Evolutionary conservation across 1,140 invertebrate genomes (phyloP).

Genomic region (Papilio aristodemus): DNA sequence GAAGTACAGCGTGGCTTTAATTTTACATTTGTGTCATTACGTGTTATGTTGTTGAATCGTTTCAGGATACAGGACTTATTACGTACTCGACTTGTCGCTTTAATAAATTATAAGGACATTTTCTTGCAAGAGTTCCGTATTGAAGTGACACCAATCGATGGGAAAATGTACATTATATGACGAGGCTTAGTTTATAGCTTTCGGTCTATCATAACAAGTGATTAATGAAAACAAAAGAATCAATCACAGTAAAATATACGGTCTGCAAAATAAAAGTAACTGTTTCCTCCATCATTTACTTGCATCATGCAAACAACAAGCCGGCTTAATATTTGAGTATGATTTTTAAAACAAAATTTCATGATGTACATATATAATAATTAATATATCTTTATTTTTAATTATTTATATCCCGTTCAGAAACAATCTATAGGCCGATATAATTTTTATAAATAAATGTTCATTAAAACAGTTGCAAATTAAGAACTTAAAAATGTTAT

Average conservation of each 20-base stretch:
- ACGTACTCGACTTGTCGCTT: background rate
- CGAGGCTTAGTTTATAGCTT: background rate
- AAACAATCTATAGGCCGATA: too few species aligned
- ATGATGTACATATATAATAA: too few species aligned
- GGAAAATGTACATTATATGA: background rate
- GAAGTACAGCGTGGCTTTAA: conserved; percentile 41
- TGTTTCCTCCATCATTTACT: too few species aligned
- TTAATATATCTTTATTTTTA: too few species aligned
- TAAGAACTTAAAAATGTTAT: conserved; percentile 1
- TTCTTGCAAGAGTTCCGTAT: conserved; percentile 12
- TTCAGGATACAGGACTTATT: conserved; percentile 18
- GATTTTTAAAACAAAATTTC: too few species aligned
- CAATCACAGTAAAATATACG: too few species aligned
- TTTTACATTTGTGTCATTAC: conserved; percentile 42
- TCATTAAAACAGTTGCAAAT: background rate
- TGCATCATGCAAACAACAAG: too few species aligned
- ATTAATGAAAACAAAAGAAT: background rate
- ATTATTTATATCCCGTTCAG: too few species aligned
- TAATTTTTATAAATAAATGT: too few species aligned
- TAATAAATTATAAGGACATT: background rate
- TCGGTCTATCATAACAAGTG: background rate
- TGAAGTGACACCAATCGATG: background rate
- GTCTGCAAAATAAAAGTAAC: too few species aligned
- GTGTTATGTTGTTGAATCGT: conserved; percentile 25
- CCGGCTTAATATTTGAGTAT: too few species aligned